A percentile compares a stretch with the other conserved stretches of the same genome.
These are phyloP conservation scores for Anseranas semipalmata DNA, from an alignment of 2,113 vertebrate species.

Conservation along the genomic window DNA sequence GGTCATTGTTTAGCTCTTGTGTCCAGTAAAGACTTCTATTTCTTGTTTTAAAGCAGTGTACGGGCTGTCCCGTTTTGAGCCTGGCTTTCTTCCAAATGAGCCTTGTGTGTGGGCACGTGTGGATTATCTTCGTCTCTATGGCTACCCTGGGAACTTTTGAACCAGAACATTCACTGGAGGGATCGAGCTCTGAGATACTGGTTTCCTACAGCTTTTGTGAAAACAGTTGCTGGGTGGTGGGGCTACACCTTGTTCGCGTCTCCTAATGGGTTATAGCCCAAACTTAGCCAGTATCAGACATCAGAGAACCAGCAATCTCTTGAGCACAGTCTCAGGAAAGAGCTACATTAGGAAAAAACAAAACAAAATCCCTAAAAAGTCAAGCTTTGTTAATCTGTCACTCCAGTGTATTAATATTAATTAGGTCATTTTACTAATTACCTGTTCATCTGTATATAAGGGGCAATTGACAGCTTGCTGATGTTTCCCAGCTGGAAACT, in stretches of 20 bases:
- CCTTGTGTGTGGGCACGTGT: constrained; percentile 67
- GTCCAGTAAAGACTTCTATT: constrained; percentile 16
- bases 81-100: constrained; percentile 34
- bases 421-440: constrained; percentile 58
- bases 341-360: not conserved
- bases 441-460: constrained; percentile 11
- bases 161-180: constrained; percentile 40
- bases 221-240: constrained; percentile 4
- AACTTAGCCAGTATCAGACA: not conserved
- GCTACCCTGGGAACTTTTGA: constrained; percentile 61
- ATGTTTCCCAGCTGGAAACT: constrained; percentile 45
- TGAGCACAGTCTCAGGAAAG: not conserved
- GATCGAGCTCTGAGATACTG: not conserved
- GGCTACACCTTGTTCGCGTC: not conserved
- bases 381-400: not conserved
- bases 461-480: constrained; percentile 32
- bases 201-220: constrained; percentile 9
- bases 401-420: constrained; percentile 54
- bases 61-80: constrained; percentile 46
- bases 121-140: constrained; percentile 70
- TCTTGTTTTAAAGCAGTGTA: constrained; percentile 3
- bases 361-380: not conserved
- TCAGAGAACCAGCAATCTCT: not conserved
- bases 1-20: constrained; percentile 13
- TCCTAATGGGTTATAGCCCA: not conserved